Evolutionary conservation across 2,888 invertebrate species (phyloP), one percentile per base, ranked within the genome.

Genomic region (Aphrophora alni): DNA sequence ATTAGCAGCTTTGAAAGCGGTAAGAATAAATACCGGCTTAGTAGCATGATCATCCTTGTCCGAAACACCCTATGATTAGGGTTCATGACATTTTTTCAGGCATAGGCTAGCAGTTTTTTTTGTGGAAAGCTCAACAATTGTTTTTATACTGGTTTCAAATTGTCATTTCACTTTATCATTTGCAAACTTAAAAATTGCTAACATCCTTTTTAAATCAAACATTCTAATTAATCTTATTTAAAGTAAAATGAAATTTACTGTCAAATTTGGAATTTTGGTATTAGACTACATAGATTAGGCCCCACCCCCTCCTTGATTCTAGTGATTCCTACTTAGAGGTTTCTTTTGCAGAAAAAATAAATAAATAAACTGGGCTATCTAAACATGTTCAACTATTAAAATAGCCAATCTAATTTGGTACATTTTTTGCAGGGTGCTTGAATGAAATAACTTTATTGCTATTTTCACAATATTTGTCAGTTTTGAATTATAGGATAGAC

Each of bases 1-100:
- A 94, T 94, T 97, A 93, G 96, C 96, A 92, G 97, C 97, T 90
- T 93, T 97, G 88, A 96, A 96, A 92, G 97, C 97, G 93, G 96
- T 95, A 91, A 93, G 95, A 88, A 76, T 75, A 21, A 59, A 59
- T 59, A 59, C 59, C 59, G 59, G 59, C 59, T 59, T 21, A 21
- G 44, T 85, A 82, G 75, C 81, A 73, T 76, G 38, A 80, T 75
- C 78, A 12, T 73, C 75, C 71, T 68, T 38, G 75, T 44, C 72
- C 38, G 38, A 24, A 77, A 59, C 59, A 59, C 59, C 59, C 59
- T 21, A 59, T 59, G 59, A 59, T 21, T 59, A 59, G n/a, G 59
- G 44, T 44, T 44, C 21, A 12, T 21, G 21, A 59, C n/a, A 21
- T 59, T 59, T 33, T 59, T 59, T 21, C 59, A 59, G 59, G 21